Evolutionary conservation across 2,113 vertebrate genomes (phyloP), one percentile per base, ranked within the genome.

Genomic region (Lophius piscatorius): DNA sequence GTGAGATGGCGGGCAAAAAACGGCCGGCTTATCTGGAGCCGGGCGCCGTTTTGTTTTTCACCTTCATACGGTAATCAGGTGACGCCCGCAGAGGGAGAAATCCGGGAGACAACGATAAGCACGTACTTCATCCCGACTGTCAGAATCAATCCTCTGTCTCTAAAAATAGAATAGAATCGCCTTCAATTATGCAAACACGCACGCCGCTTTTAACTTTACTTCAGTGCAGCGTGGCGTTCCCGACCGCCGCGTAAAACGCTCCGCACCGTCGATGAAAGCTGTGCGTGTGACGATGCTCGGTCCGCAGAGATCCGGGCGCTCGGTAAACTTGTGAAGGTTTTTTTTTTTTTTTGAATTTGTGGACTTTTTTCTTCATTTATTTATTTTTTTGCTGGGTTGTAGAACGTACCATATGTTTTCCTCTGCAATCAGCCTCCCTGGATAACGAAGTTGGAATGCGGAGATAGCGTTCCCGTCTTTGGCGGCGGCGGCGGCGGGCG

Each of bases 341-440:
- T 65, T 29, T 76, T 72, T 68, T 28, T 31, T 31, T n/a, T n/a
- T n/a, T n/a, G n/a, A n/a, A 91, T 88, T 87, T 84, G 82, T 85
- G 88, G 86, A 40, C 68, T 60, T 51, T 84, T 86, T 24, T 36
- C 51, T 17, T n/a, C n/a, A n/a, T n/a, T n/a, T n/a, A n/a, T n/a
- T n/a, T 24, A 6, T 24, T 61, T 58, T 58, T 58, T 55, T 48
- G 49, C 66, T 57, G 69, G 57, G 55, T 66, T 75, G 63, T 65
- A 41, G 47, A 82, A 65, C 54, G 54, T 14, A 78, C 81, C 82
- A 84, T 74, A 85, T 87, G 70, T 63, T 85, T 81, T 74, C 48
- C 66, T 72, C 41, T 4, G 51, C 62, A 82, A 82, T 74, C 59
- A 48, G 51, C 34, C 58, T 87, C 74, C 77, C 69, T 76, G 0